Conservation (phyloP, 2,888 invertebrate species). For the Andrena bucephala region DNA sequence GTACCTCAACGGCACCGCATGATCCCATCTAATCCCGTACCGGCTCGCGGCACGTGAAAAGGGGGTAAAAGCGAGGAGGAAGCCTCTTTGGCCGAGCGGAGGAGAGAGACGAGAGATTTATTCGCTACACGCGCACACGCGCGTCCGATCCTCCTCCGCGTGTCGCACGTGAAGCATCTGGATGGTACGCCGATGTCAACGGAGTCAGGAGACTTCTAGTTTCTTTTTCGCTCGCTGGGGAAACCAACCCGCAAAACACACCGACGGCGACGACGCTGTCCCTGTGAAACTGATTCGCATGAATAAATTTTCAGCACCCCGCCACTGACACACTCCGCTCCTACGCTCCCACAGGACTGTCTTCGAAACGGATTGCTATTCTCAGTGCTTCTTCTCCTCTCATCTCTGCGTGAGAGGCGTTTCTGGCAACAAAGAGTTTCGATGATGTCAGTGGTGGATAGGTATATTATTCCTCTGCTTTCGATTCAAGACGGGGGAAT, state of each 20-base stretch:
- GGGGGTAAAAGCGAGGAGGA: conserved; percentile 21
- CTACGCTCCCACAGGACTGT: background rate
- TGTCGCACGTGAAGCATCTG: conserved; percentile 48
- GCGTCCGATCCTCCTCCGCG: background rate
- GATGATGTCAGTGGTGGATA: background rate
- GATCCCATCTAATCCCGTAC: conserved; percentile 60
- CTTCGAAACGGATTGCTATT: conserved; percentile 16
- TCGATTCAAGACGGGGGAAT: too few species aligned
- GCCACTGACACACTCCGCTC: conserved; percentile 1
- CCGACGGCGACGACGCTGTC: conserved; percentile 22
- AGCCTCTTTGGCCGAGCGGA: background rate
- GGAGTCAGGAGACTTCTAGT: conserved; percentile 41
- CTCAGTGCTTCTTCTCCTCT: background rate
- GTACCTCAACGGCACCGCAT: conserved; percentile 53
- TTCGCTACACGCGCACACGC: conserved; percentile 68
- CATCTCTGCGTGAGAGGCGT: background rate
- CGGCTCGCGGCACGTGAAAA: conserved; percentile 41
- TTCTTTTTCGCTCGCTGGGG: conserved; percentile 43
- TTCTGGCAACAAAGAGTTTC: background rate
- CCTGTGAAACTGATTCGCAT: conserved; percentile 64
- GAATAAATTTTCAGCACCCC: conserved; percentile 59
- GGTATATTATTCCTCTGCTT: background rate
- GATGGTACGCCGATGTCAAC: conserved; percentile 58
- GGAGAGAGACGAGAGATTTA: conserved; percentile 68
- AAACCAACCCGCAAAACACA: conserved; percentile 49